Evolutionary conservation across 1,140 invertebrate genomes (phyloP).

Genomic region (Magallana ariakensis): DNA sequence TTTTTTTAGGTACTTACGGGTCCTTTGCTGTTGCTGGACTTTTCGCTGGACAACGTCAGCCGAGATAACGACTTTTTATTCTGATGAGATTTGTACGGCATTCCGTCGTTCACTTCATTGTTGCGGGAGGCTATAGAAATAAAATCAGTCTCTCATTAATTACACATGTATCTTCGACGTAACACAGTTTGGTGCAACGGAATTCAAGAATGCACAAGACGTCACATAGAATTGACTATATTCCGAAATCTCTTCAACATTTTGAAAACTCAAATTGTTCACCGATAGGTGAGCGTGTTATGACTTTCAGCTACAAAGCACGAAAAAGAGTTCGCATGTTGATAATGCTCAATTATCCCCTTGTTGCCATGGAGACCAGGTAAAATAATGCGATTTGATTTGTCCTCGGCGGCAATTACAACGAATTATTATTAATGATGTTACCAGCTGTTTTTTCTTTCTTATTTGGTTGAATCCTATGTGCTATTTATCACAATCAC

Average conservation of each 20-base stretch:
- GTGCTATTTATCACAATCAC: too few relatives aligned
- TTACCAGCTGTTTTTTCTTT: too few relatives aligned
- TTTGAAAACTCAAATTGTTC: too few relatives aligned
- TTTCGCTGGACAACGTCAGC: constrained; percentile 15
- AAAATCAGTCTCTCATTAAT: neutral
- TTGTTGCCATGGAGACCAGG: neutral
- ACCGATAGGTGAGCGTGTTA: too few relatives aligned
- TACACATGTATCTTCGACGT: too few relatives aligned
- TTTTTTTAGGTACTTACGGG: neutral
- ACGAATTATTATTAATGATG: neutral
- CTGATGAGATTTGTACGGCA: constrained; percentile 37
- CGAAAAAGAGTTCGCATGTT: too few relatives aligned
- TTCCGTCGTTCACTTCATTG: constrained; percentile 28
- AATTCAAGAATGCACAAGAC: too few relatives aligned
- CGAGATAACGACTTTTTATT: constrained; percentile 30
- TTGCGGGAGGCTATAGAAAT: neutral
- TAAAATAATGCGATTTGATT: neutral
- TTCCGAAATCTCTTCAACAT: too few relatives aligned
- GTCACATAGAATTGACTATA: too few relatives aligned
- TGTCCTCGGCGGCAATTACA: neutral
- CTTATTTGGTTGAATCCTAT: too few relatives aligned
- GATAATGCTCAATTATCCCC: neutral
- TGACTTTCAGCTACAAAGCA: too few relatives aligned
- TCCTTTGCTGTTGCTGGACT: neutral
- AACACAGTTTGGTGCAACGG: too few relatives aligned